Percentiles rank a stretch among this genome's conserved stretches.
phyloP scores from a whole-genome alignment of 1,140 invertebrate species.

The Chrysopa pallens region DNA sequence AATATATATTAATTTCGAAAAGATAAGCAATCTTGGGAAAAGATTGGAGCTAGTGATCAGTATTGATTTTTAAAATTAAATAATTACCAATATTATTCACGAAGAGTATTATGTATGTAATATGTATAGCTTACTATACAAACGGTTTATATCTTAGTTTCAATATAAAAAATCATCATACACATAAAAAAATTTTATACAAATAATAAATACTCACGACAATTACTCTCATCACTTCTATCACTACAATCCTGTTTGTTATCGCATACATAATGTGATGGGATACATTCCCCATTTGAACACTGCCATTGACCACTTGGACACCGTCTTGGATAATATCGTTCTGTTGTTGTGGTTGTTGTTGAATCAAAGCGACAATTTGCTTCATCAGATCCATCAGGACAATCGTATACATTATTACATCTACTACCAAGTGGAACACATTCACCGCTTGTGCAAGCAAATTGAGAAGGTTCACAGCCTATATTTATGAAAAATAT shows the following conservation, averaged over 20 bases:
- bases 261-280: slow-evolving; percentile 35
- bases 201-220: slow-evolving; percentile 31
- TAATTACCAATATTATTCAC: no score
- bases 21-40: no score
- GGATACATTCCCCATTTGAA: slow-evolving; percentile 29
- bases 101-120: no score
- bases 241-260: slow-evolving; percentile 46
- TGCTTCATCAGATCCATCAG: slow-evolving; percentile 58
- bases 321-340: slow-evolving; percentile 19
- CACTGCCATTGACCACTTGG: slow-evolving; percentile 28
- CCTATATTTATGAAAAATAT: slow-evolving; percentile 8
- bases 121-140: no score
- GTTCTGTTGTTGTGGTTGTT: slow-evolving; percentile 8
- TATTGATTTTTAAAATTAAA: no score
- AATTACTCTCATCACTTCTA: slow-evolving; percentile 50
- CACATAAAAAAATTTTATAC: no score
- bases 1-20: no score
- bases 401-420: slow-evolving; percentile 48
- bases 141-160: no score
- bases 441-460: slow-evolving; percentile 57
- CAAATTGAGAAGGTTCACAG: slow-evolving; percentile 62
- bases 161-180: no score
- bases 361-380: slow-evolving; percentile 17
- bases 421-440: slow-evolving; percentile 42
- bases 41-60: no score